Percentiles rank a stretch among this genome's conserved stretches.
phyloP scores from a whole-genome alignment of 2,888 invertebrate species.

The Megalurothrips usitatus region DNA sequence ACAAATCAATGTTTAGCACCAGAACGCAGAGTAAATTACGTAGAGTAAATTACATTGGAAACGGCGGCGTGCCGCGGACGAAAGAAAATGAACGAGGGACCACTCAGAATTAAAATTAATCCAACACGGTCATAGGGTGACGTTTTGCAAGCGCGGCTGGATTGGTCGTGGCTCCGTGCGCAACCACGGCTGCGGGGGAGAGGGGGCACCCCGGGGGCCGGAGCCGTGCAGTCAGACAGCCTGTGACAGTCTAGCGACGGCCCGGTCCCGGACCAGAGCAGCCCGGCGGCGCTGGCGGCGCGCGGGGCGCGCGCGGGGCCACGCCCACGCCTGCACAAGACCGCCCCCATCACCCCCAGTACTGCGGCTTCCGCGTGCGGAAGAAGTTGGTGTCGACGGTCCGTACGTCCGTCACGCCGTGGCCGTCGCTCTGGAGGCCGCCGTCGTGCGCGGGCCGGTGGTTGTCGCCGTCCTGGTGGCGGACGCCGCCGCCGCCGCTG shows the following conservation, averaged over 20 bases:
- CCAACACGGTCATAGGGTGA: neutral
- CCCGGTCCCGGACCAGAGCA: no score
- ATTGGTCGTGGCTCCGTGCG: neutral
- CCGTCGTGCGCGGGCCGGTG: neutral
- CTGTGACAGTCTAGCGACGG: no score
- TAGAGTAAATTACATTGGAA: neutral
- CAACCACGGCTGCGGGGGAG: no score
- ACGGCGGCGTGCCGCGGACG: neutral
- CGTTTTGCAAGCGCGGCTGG: neutral
- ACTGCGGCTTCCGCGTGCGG: conserved; percentile 22
- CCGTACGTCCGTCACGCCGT: neutral
- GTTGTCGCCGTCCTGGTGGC: neutral
- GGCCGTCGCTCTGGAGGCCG: neutral
- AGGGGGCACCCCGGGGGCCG: no score
- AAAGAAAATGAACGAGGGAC: neutral
- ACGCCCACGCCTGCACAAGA: no score
- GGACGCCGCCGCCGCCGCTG: neutral
- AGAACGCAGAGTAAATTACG: neutral
- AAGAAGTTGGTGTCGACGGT: conserved; percentile 15
- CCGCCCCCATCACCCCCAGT: neutral
- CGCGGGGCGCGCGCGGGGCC: no score
- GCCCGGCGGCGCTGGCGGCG: no score
- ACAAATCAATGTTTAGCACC: neutral
- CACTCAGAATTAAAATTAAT: no score
- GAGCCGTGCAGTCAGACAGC: no score